Conservation (phyloP, 1,140 invertebrate genomes). For the Homarus americanus region DNA sequence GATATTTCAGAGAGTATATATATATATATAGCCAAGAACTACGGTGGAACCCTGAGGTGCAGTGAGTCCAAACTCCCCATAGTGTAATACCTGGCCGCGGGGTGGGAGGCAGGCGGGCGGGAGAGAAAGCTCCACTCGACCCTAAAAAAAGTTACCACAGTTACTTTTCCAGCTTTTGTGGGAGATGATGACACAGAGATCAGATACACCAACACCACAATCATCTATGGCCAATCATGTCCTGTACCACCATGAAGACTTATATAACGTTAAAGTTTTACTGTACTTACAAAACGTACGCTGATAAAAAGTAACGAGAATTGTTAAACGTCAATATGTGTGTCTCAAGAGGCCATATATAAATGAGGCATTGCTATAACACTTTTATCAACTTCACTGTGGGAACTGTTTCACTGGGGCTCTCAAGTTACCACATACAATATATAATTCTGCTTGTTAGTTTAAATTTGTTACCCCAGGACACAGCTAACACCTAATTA, state of each 20-base stretch:
- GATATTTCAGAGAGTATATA: slow-evolving; percentile 41
- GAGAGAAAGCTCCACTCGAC: slow-evolving; percentile 80
- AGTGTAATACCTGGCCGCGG: slow-evolving; percentile 67
- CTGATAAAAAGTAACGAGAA: too few species aligned
- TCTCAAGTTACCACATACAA: too few species aligned
- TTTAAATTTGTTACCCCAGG: too few species aligned
- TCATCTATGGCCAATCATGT: background rate
- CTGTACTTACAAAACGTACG: too few species aligned
- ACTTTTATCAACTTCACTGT: too few species aligned
- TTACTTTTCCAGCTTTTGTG: slow-evolving; percentile 40
- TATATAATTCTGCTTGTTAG: too few species aligned
- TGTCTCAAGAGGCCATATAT: too few species aligned
- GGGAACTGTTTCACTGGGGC: too few species aligned
- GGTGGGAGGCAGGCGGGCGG: slow-evolving; percentile 78
- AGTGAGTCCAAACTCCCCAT: slow-evolving; percentile 54
- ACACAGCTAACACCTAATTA: too few species aligned
- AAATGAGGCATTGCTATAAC: too few species aligned
- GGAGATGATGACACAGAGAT: background rate
- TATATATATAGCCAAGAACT: slow-evolving; percentile 46
- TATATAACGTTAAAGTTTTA: too few species aligned
- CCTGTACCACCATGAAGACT: background rate
- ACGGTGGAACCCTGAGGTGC: slow-evolving; percentile 57
- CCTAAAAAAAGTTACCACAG: slow-evolving; percentile 77
- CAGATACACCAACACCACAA: background rate
- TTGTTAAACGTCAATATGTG: too few species aligned